phyloP scores from a whole-genome alignment of 2,888 invertebrate genomes.

The Mellilla xanthometata region DNA sequence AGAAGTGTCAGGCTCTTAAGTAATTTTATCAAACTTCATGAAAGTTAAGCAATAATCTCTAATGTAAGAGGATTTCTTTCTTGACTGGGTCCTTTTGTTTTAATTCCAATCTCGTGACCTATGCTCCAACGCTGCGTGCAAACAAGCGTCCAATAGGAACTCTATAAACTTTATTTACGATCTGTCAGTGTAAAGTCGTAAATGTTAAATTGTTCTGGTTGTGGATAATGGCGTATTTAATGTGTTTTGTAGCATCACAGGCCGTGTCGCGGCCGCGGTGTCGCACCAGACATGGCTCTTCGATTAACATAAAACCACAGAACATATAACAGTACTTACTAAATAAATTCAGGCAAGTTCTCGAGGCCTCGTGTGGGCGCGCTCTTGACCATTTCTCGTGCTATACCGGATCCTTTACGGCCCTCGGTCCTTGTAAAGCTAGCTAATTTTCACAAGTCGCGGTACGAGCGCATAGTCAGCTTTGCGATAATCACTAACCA shows the following conservation, averaged over 20 bases:
- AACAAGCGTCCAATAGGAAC: constrained; percentile 65
- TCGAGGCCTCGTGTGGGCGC: constrained; percentile 69
- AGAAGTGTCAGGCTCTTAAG: too few species aligned
- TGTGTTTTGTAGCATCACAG: constrained; percentile 61
- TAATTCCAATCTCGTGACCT: constrained; percentile 39
- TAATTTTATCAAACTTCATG: too few species aligned
- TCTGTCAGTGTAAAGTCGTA: constrained; percentile 69
- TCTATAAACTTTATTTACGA: constrained; percentile 70
- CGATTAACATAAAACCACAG: constrained; percentile 78
- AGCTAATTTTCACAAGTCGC: constrained; percentile 17
- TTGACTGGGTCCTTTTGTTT: too few species aligned
- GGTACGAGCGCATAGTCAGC: constrained; percentile 22
- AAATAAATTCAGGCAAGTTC: constrained; percentile 41
- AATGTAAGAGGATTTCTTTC: too few species aligned
- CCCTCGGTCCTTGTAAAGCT: constrained; percentile 11
- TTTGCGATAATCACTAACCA: constrained; percentile 44
- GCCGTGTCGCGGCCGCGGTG: constrained; percentile 49
- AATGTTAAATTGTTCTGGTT: constrained; percentile 71
- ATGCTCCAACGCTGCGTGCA: constrained; percentile 37
- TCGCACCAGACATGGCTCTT: constrained; percentile 73
- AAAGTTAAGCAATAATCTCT: too few species aligned
- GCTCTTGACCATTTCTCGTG: constrained; percentile 42
- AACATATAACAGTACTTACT: constrained; percentile 10
- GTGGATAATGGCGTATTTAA: constrained; percentile 66
- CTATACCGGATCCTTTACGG: constrained; percentile 25